phyloP scores from a whole-genome alignment of 2,888 invertebrate genomes.

The Hypsopygia costalis region DNA sequence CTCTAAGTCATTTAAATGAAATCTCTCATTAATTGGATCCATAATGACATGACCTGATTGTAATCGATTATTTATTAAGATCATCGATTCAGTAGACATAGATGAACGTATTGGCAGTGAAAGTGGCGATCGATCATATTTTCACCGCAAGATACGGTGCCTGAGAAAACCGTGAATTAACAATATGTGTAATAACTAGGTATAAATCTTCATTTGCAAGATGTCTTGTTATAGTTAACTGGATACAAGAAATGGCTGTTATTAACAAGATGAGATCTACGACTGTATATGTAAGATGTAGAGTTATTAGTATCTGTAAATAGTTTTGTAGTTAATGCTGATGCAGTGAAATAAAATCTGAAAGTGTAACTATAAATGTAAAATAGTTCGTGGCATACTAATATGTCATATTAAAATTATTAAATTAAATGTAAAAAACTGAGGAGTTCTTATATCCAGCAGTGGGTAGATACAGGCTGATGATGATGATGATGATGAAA shows the following conservation, averaged over 20 bases:
- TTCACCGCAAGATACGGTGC: neutral
- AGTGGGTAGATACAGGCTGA: too few species aligned
- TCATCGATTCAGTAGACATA: neutral
- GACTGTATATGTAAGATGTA: neutral
- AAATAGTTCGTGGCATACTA: too few species aligned
- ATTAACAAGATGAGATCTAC: neutral
- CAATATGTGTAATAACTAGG: neutral
- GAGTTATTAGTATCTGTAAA: too few species aligned
- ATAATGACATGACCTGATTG: neutral
- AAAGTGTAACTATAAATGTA: too few species aligned
- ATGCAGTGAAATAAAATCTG: too few species aligned
- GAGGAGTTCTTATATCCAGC: too few species aligned
- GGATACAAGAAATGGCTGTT: neutral
- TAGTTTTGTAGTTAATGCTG: too few species aligned
- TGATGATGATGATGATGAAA: too few species aligned
- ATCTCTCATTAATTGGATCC: neutral
- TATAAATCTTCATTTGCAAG: neutral
- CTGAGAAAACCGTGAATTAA: neutral
- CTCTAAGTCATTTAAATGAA: too few species aligned
- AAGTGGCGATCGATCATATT: constrained; percentile 1
- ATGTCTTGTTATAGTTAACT: neutral
- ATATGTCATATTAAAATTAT: too few species aligned
- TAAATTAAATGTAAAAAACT: too few species aligned
- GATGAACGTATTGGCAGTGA: neutral
- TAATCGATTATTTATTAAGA: neutral